Conservation (phyloP, 2,888 invertebrate species). For the Diarsia dahlii region DNA sequence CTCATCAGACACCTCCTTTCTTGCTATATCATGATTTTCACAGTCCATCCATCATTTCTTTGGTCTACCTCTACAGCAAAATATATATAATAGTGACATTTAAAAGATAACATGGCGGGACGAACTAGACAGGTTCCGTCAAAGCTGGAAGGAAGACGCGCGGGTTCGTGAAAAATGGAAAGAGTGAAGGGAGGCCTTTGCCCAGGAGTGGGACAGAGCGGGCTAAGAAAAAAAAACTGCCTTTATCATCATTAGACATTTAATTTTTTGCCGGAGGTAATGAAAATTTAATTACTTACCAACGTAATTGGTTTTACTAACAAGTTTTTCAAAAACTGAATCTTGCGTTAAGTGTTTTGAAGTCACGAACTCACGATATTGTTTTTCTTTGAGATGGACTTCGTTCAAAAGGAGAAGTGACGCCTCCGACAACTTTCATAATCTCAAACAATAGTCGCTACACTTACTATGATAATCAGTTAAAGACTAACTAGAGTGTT, state of each 20-base stretch:
- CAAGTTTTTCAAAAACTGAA: constrained; percentile 44
- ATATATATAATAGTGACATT: constrained; percentile 48
- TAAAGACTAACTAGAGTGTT: constrained; percentile 84
- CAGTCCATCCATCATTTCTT: no score
- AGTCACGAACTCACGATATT: constrained; percentile 54
- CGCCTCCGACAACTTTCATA: constrained; percentile 80
- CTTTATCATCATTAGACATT: constrained; percentile 16
- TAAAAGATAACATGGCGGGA: constrained; percentile 33
- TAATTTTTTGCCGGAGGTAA: constrained; percentile 40
- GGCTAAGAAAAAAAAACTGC: no score
- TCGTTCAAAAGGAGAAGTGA: constrained; percentile 44
- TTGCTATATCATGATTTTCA: no score
- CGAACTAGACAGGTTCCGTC: no score
- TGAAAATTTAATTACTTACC: constrained; percentile 22
- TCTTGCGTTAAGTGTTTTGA: constrained; percentile 42
- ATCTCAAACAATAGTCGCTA: constrained; percentile 83
- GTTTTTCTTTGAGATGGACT: constrained; percentile 35
- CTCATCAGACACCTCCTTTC: no score
- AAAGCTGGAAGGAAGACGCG: no score
- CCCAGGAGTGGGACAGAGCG: no score
- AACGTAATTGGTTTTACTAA: constrained; percentile 46
- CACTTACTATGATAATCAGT: constrained; percentile 88
- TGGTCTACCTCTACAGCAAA: constrained; percentile 10
- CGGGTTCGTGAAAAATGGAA: no score
- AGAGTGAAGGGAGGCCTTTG: no score